Evolutionary conservation across 1,140 invertebrate species (phyloP), one percentile per base, ranked within the genome.

Genomic region (Drosophila teissieri): DNA sequence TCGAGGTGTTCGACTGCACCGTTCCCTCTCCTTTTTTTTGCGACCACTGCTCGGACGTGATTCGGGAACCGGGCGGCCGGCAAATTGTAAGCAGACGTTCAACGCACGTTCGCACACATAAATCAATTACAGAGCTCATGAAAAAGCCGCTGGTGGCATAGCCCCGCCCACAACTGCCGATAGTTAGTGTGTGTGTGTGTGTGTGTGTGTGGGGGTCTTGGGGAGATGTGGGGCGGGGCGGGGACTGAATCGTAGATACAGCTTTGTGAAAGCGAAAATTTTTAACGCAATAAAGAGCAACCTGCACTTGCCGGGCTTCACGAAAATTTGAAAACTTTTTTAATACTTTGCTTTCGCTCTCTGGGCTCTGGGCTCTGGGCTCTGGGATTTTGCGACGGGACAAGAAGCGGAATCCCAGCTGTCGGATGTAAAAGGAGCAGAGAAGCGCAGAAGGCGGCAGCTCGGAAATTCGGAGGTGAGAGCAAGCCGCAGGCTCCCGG

Each of bases 261-360:
- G 83, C 65, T 67, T 78, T 75, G 83, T 82, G 74, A 88, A 82
- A 72, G 64, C 83, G 83, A 88, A 82, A 63, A 75, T 78, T 79
- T 74, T 88, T 88, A 86, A 86, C 82, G 75, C 83, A 86, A 88
- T 86, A 86, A 88, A 76, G 65, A 83, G 75, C 60, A 86, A 82
- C 78, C 81, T 86, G 81, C 81, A 78, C 82, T 86, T 75, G 74
- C 64, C 56, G 58, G 70, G 79, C 65, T 72, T 72, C 68, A 69
- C 78, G 76, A 76, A 88, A 86, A 88, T 86, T 83, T 73, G 82
- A 89, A 88, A 88, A 88, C 65, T 88, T 88, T 88, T 81, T 89
- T 89, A 86, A 89, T 86, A 83, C 79, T 81, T 79, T 77, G 44
- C 37, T 27, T 36, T 65, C 52, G 34, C 48, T 57, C 51, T 62